phyloP scores from a whole-genome alignment of 2,888 invertebrate genomes.

The Drosophila nr. fundita region DNA sequence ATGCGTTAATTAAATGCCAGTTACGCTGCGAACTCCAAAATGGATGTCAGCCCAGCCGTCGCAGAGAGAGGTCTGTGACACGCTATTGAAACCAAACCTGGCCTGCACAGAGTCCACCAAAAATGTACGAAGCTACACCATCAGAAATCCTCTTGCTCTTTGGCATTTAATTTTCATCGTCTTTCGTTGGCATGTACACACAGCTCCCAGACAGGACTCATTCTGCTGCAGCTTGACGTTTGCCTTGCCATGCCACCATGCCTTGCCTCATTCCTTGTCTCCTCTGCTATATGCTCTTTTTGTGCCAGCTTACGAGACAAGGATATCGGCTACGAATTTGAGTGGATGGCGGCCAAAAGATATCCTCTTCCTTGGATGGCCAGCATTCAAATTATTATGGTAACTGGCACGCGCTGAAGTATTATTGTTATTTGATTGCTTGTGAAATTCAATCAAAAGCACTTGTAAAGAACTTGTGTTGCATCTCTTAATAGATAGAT shows the following conservation, averaged over 20 bases:
- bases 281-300: conserved; percentile 31
- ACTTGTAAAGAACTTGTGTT: not conserved
- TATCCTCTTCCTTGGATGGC: conserved; percentile 21
- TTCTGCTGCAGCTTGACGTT: conserved; percentile 16
- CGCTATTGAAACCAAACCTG: conserved; percentile 26
- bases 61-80: conserved; percentile 7
- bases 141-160: conserved; percentile 32
- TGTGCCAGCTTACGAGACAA: conserved; percentile 27
- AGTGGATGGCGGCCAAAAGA: conserved; percentile 42
- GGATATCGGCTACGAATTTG: conserved; percentile 19
- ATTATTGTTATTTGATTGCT: not conserved
- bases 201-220: conserved; percentile 11
- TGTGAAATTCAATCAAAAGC: not conserved
- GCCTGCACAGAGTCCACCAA: conserved; percentile 3
- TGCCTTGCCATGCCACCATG: not conserved
- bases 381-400: conserved; percentile 4
- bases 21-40: conserved; percentile 32
- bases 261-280: conserved; percentile 38
- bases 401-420: not conserved
- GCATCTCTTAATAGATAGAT: not conserved
- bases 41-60: conserved; percentile 18
- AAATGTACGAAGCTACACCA: conserved; percentile 9
- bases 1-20: conserved; percentile 59
- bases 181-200: conserved; percentile 10
- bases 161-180: conserved; percentile 28